Percentiles rank a stretch among this genome's conserved stretches.
phyloP scores from a whole-genome alignment of 2,888 invertebrate species.

The Epinotia bilunana region DNA sequence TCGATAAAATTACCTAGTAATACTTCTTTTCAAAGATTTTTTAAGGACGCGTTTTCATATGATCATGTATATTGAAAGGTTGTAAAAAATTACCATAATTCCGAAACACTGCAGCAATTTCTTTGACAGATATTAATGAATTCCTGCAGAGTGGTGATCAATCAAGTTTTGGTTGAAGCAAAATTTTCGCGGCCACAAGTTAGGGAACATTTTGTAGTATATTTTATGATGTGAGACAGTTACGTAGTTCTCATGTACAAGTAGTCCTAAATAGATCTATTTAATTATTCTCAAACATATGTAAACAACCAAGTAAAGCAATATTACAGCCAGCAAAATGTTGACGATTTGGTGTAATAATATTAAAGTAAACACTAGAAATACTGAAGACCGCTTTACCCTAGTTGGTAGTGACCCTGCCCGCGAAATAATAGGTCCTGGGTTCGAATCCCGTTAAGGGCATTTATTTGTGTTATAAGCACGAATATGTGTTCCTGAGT shows the following conservation, averaged over 20 bases:
- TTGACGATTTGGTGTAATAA: neutral
- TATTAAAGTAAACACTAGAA: too few relatives aligned
- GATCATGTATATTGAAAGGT: conserved; percentile 47
- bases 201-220: conserved; percentile 61
- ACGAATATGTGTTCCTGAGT: neutral
- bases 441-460: too few relatives aligned
- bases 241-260: neutral
- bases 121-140: conserved; percentile 80
- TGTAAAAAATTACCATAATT: conserved; percentile 62
- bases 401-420: too few relatives aligned
- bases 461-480: neutral
- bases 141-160: conserved; percentile 74
- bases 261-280: neutral
- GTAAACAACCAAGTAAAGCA: neutral
- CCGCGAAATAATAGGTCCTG: too few relatives aligned
- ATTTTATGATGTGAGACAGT: conserved; percentile 33
- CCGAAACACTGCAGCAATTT: conserved; percentile 71
- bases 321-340: neutral
- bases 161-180: conserved; percentile 63
- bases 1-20: neutral
- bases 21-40: conserved; percentile 24
- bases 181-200: conserved; percentile 54
- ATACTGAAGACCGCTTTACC: too few relatives aligned
- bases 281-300: neutral
- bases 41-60: conserved; percentile 40